These are phyloP conservation scores for Sitophilus oryzae DNA, from an alignment of 1,140 invertebrate species.

Conservation along the genomic window DNA sequence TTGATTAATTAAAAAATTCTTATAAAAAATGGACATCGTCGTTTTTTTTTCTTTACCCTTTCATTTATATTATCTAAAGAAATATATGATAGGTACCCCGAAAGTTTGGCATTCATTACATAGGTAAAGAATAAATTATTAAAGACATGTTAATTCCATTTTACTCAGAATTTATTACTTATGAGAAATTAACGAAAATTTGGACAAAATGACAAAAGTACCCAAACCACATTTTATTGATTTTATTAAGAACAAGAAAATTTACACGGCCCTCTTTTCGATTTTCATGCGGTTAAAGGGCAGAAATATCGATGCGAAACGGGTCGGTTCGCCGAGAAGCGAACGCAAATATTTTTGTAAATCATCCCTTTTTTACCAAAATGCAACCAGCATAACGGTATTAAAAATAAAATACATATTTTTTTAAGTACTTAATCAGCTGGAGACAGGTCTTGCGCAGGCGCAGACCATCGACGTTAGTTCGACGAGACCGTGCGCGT, in stretches of 20 bases:
- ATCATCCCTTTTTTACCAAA: neutral
- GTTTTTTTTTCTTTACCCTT: too few species aligned
- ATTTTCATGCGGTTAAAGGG: too few species aligned
- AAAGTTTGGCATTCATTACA: too few species aligned
- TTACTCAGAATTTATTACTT: too few species aligned
- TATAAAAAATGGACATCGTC: too few species aligned
- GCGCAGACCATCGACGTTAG: constrained; percentile 3
- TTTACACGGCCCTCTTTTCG: neutral
- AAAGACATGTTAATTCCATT: too few species aligned
- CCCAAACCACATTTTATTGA: constrained; percentile 4
- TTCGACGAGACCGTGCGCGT: constrained; percentile 26
- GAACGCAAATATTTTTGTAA: neutral
- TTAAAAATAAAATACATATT: constrained; percentile 7
- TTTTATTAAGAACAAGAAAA: constrained; percentile 1
- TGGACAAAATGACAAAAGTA: constrained; percentile 5
- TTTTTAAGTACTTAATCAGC: constrained; percentile 16
- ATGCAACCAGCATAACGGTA: constrained; percentile 10
- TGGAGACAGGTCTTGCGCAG: constrained; percentile 16
- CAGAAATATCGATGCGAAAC: neutral
- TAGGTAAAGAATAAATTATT: too few species aligned
- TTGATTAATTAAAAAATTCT: too few species aligned
- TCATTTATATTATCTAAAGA: too few species aligned
- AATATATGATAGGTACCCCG: too few species aligned
- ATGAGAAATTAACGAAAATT: neutral
- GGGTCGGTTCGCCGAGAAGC: neutral